phyloP scores from a whole-genome alignment of 37 sponge, comb jelly and placozoan genomes.

The Agelas oroides region DNA sequence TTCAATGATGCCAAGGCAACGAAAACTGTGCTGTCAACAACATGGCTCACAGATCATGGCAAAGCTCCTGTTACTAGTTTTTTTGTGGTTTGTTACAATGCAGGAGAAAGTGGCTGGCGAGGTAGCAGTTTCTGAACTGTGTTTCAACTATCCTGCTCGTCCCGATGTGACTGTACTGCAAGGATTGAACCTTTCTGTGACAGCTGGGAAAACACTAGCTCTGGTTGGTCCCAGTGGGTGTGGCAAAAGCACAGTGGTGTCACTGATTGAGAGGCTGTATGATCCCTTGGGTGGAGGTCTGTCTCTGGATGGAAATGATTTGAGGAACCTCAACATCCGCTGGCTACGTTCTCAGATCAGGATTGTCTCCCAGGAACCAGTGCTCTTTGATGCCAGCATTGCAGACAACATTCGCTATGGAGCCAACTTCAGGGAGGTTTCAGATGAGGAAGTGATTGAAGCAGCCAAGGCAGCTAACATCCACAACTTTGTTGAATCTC shows the following conservation, averaged over 20 bases:
- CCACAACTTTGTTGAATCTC: slow-evolving; percentile 82
- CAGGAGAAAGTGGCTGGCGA: no score
- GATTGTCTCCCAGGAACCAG: slow-evolving; percentile 89
- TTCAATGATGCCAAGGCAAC: no score
- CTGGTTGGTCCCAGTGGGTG: slow-evolving; percentile 98
- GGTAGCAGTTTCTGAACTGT: no score
- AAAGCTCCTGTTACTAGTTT: no score
- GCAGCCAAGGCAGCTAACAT: slow-evolving; percentile 95
- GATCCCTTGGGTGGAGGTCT: slow-evolving; percentile 66
- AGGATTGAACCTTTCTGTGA: slow-evolving; percentile 59
- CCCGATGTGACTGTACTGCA: slow-evolving; percentile 29
- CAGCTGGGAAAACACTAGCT: slow-evolving; percentile 91
- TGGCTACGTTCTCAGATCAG: slow-evolving; percentile 89
- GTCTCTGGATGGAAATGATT: slow-evolving; percentile 59
- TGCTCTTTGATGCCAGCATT: slow-evolving; percentile 82
- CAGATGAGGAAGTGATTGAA: slow-evolving; percentile 80
- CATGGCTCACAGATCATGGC: no score
- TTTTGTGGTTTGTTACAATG: no score
- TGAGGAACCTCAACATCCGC: slow-evolving; percentile 70
- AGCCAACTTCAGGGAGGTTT: slow-evolving; percentile 80
- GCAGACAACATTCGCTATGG: slow-evolving; percentile 96
- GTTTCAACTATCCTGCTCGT: no score
- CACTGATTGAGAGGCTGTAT: slow-evolving; percentile 93
- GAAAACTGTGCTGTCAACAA: no score
- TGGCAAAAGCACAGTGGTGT: slow-evolving; percentile 95